Base-by-base conservation (phyloP, 2,797 vertebrate genomes). In the Leptoclinus maculatus region DNA sequence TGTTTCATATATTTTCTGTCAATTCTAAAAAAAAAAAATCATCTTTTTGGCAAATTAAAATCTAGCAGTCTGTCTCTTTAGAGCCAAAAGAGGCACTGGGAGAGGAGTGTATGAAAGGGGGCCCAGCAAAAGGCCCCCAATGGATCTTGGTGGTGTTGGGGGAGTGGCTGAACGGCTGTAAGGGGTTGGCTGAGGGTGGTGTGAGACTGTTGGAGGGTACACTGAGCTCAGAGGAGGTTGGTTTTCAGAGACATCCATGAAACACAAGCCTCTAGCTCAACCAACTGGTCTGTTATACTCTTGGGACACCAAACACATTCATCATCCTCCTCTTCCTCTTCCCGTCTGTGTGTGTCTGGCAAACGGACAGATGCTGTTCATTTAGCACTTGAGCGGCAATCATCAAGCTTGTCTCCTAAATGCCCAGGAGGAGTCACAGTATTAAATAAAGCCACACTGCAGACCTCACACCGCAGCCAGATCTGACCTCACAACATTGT, bases 361-460 rank as follows among this genome's bases (percentile, higher is more conserved):
- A 81, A 71, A 27, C 73, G 36, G 80, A 88, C 89, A 90, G 90
- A 91, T 89, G 93, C 90, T 91, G 85, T 87, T 91, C 91, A 89
- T 90, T 90, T 89, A 92, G 85, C 87, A 88, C 87, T 87, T 68
- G 76, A 86, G 84, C 16, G 76, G 68, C 78, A 62, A 79, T 89
- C 83, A 81, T 85, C 11, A 36, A 86, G 90, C 83, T 88, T 67
- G 88, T 89, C 85, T 85, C 81, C 82, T 77, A 87, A 90, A 88
- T 74, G 83, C 92, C 86, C 87, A 63, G 51, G 87, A 85, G 89
- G 88, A 89, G 70, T 49, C 80, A 88, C 86, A 74, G 83, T 82
- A 85, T 89, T 80, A 87, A 88, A 88, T 74, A 83, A 89, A 87
- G 78, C 85, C 86, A 71, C 82, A 79, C 81, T 32, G 64, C 64